Evolutionary conservation across 2,888 invertebrate species (phyloP).

Genomic region (Agonopterix arenella): DNA sequence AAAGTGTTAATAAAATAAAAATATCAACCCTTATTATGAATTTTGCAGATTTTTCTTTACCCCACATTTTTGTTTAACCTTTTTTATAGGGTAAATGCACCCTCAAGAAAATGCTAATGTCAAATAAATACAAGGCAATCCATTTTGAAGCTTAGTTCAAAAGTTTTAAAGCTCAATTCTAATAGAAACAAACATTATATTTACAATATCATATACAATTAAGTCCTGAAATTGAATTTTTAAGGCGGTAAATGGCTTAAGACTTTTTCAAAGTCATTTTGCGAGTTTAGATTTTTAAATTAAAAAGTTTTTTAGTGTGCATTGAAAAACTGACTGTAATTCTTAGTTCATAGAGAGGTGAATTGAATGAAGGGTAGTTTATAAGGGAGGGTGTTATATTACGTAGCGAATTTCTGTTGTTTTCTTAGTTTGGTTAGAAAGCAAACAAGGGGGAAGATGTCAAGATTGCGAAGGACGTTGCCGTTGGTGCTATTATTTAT

Average conservation of each 20-base stretch:
- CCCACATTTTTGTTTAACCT: not conserved
- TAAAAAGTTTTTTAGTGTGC: not conserved
- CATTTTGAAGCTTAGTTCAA: not conserved
- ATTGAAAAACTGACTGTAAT: slow-evolving; percentile 1
- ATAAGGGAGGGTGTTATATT: slow-evolving; percentile 3
- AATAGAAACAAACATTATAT: not conserved
- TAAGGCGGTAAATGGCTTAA: slow-evolving; percentile 8
- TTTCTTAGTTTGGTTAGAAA: slow-evolving; percentile 7
- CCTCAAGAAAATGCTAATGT: slow-evolving; percentile 2
- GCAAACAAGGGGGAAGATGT: slow-evolving; percentile 8
- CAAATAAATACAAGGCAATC: slow-evolving; percentile 8
- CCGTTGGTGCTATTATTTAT: too few relatives aligned
- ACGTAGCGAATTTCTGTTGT: slow-evolving; percentile 8
- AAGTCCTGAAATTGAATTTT: slow-evolving; percentile 11
- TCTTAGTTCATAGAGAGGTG: not conserved
- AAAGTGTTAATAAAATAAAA: too few relatives aligned
- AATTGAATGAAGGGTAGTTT: slow-evolving; percentile 9
- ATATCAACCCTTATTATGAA: too few relatives aligned
- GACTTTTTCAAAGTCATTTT: slow-evolving; percentile 8
- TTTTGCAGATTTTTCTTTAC: too few relatives aligned
- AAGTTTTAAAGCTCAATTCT: not conserved
- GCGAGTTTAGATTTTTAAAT: slow-evolving; percentile 1
- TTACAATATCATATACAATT: slow-evolving; percentile 10
- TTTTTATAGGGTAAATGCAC: slow-evolving; percentile 4
- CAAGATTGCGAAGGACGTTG: slow-evolving; percentile 2